Base-by-base conservation (phyloP, 2,888 invertebrate genomes). In the Cecidostiba fungosa region DNA sequence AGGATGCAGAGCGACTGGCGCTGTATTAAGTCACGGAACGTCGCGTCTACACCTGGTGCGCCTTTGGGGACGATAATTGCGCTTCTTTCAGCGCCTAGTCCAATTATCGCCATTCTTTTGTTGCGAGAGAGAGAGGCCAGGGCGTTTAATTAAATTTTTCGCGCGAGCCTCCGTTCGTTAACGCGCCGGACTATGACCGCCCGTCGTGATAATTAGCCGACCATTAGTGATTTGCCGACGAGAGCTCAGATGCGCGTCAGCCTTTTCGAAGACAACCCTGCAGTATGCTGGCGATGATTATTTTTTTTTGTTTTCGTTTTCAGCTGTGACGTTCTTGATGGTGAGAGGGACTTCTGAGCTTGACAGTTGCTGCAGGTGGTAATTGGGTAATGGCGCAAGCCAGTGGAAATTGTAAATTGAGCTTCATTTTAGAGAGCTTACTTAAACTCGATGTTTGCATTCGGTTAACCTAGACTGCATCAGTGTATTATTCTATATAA, bases 131-230 rank as follows among this genome's bases (percentile, higher is more conserved):
- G 3, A 74, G 88, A 85, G 86, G 86, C 85, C 85, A 88, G 76
- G 77, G 78, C 88, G 87, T 89, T 90, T 90, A 90, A 90, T 90
- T 90, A 90, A 90, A 89, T 89, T 89, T 89, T 89, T 88, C 72
- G 72, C 39, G 72, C 39, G 69, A 85, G 81, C 26, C 83, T 77
- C 50, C 88, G 85, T 89, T 88, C 87, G 86, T 87, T 87, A 87
- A 86, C 84, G 85, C 6, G 19, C 2, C 4, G 29, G 80, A 86
- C 85, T 86, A 88, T 87, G 86, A 82, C n/a, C 36, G 39, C 23
- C n/a, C 43, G 59, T 32, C 26, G 82, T 29, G 74, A 73, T 80
- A 80, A 84, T 84, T 84, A 80, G 84, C 29, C 69, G 54, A 47
- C 69, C 76, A 84, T 80, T 84, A 76, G 66, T 29, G 83, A 74